Base-by-base conservation (phyloP, 2,888 invertebrate species). In the Acronicta leporina region DNA sequence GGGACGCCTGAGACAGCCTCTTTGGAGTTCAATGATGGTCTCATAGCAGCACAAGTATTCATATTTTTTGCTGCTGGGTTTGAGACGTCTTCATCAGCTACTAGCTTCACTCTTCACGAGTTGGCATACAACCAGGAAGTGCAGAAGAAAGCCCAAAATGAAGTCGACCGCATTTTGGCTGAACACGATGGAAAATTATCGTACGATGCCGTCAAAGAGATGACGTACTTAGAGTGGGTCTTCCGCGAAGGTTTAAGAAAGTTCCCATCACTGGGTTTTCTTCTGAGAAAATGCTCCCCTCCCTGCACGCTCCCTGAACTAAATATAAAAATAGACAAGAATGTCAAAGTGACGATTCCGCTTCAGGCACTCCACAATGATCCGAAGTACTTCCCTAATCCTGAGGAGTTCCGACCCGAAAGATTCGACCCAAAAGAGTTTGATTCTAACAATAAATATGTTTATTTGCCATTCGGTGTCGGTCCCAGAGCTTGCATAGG, bases 31-130 rank as follows among this genome's bases (percentile, higher is more conserved):
- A 79, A 81, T 30, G 68, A 77, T 4, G 49, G 56, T 5, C 40
- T 78, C 7, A 75, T 86, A 38, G 70, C 72, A 2, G 83, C 87
- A 0, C 87, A 87, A 68, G 82, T 82, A 4, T 85, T 85, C 30
- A 56, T 87, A 10, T 87, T 87, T 62, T 87, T 87, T 40, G 79
- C 72, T 5, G 92, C 90, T 5, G 92, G 92, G 2, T 91, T 88
- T 46, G 91, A 91, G 69, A 90, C 92, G 0, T 88, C 90, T 0
- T 87, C 92, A 2, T 85, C 87, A 0, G 80, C 88, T 0, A 81
- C 89, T 7, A 87, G 87, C 58, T 87, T 75, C 44, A 81, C 85
- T 0, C 68, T 88, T 5, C 88, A 90, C 58, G 78, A 86, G 59
- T 75, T 93, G 2, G 90, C 92, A 2, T 82, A 80, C 9, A 73